Evolutionary conservation across 2,797 vertebrate species (phyloP).

Genomic region (Enteromius argenteus): DNA sequence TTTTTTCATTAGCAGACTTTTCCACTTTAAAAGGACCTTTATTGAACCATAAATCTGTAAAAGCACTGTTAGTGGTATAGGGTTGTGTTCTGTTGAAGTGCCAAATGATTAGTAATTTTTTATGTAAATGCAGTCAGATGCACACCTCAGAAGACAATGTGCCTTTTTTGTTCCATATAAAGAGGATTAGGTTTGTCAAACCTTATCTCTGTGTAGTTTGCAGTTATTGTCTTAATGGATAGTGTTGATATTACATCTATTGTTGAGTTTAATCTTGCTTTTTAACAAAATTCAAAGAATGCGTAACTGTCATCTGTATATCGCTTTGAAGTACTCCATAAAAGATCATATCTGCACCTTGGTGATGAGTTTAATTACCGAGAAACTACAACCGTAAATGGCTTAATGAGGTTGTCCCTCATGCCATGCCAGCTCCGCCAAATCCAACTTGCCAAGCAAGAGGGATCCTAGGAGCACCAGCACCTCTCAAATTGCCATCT

Average conservation of each 20-base stretch:
- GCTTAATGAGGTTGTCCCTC: conserved; percentile 71
- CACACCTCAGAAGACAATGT: conserved; percentile 5
- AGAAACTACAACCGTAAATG: conserved; percentile 72
- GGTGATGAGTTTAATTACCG: conserved; percentile 73
- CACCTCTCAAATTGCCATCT: conserved; percentile 48
- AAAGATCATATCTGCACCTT: conserved; percentile 69
- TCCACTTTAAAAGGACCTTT: conserved; percentile 27
- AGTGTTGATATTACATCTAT: background rate
- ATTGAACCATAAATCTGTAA: conserved; percentile 34
- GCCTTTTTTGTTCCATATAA: background rate
- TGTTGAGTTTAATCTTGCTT: background rate
- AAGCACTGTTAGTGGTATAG: background rate
- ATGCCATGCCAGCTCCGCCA: conserved; percentile 73
- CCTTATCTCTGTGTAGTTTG: background rate
- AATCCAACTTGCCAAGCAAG: conserved; percentile 72
- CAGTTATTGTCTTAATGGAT: background rate
- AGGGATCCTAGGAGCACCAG: conserved; percentile 70
- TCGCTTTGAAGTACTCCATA: conserved; percentile 56
- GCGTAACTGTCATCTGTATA: conserved; percentile 62
- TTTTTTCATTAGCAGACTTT: conserved; percentile 62
- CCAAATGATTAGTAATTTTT: conserved; percentile 34
- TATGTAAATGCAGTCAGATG: background rate
- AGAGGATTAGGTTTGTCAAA: background rate
- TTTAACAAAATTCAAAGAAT: conserved; percentile 39
- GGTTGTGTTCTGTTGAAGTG: conserved; percentile 5